Base-by-base conservation (phyloP, 2,113 vertebrate species). In the Sakesphorus luctuosus region DNA sequence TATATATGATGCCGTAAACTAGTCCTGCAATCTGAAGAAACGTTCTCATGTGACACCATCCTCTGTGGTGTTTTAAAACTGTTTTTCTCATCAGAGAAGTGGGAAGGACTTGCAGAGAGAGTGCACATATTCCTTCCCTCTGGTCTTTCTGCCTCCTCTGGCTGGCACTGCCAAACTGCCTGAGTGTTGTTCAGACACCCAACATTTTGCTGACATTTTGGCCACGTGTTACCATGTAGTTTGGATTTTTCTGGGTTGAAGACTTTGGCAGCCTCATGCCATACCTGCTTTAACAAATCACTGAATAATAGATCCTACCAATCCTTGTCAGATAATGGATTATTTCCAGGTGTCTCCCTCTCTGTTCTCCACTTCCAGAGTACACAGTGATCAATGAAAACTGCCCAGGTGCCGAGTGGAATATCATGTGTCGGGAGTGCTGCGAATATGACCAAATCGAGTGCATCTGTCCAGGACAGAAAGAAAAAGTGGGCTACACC, bases 331-430 rank as follows among this genome's bases (percentile, higher is more conserved):
- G 49, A 25, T 46, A 38, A 67, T 11, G 12, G 20, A 36, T 69
- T 47, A 33, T 43, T 73, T 63, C 53, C 0, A 0, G 18, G 13
- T 53, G 12, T 83, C 6, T 13, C 53, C 79, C 33, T 71, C 29
- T 90, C 36, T 11, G 13, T 38, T 92, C 77, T 96, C 61, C 29
- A 2, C 71, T 97, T 84, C 43, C 96, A 99, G 99, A 99, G 92
- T 99, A 99, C 97, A 99, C 98, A 31, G 98, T 99, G 94, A 98
- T 99, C 96, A 98, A 99, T 79, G 99, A 99, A 93, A 98, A 98
- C 95, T 99, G 99, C 88, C 99, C 99, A 0, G 99, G 99, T 2
- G 99, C 99, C 0, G 99, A 99, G 91, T 99, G 99, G 99, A 99
- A 98, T 58, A 98, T 99, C 74, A 99, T 99, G 99, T 99, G 99